Evolutionary conservation across 2,888 invertebrate species (phyloP), one percentile per base, ranked within the genome.

Genomic region (Sinhomidia bicolor): DNA sequence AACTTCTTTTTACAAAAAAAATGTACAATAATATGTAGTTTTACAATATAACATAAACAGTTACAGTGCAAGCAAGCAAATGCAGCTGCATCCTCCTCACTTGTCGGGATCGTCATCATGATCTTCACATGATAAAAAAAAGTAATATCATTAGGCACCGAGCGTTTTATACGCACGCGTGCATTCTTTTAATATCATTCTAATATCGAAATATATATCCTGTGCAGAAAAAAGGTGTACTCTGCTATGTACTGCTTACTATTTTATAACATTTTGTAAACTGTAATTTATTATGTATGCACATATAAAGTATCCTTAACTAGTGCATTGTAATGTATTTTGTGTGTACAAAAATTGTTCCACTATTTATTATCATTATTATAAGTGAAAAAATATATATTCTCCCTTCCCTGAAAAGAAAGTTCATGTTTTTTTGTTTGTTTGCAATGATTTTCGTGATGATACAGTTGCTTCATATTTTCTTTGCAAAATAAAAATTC

Each of bases 381-480:
- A 17, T 7, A 14, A 17, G 51, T 17, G 14, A 17, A 41, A 68
- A 32, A 36, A 36, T 36, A 36, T 7, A n/a, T n/a, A n/a, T 68
- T 68, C 36, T 68, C 68, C 14, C 68, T 36, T 36, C 32, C 68
- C 51, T 76, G 23, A 76, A 51, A 76, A 76, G 76, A 76, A 76
- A 76, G 76, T 76, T 76, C 51, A n/a, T 76, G 26, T 76, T 47
- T 32, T 47, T 41, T 71, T 65, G 44, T 51, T 51, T 76, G 76
- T 23, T 60, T 23, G 9, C 10, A 12, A 47, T 47, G 47, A 47
- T 47, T 10, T 14, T 23, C 26, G 23, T 60, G 60, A 12, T 60
- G 47, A 47, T n/a, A 47, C 47, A 47, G 51, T 17, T 54, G 17
- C 7, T 36, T 41, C 17, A 17, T 9, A 41, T 68, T 36, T 41